Evolutionary conservation across 2,113 vertebrate genomes (phyloP).

Genomic region (Calidris pygmaea): DNA sequence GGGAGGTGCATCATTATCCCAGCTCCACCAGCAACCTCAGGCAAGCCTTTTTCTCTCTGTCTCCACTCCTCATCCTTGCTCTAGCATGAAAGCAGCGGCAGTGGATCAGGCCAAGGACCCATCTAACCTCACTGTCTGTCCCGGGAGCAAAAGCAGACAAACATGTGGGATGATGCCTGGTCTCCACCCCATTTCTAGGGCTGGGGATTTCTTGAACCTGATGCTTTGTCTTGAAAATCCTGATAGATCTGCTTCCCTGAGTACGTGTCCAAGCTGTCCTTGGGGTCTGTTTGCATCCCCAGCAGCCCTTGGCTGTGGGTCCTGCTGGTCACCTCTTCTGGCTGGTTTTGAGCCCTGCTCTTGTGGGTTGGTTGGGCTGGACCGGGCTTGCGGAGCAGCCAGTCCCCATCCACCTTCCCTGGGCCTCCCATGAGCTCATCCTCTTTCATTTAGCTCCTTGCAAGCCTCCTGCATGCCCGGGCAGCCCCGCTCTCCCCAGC

Average conservation of each 20-base stretch:
- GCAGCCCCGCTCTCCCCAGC: not conserved
- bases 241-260: not conserved
- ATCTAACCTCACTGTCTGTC: not conserved
- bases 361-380: not conserved
- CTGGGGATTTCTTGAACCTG: not conserved
- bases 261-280: not conserved
- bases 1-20: not conserved
- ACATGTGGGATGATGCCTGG: accelerated
- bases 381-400: not conserved
- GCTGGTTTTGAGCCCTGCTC: not conserved
- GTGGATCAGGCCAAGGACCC: not conserved
- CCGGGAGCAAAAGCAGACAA: not conserved
- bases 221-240: not conserved
- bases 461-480: not conserved
- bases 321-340: accelerated
- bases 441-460: not conserved
- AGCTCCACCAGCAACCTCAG: not conserved
- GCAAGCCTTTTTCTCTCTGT: not conserved
- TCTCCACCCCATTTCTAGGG: not conserved
- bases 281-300: not conserved
- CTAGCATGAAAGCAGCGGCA: not conserved
- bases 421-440: not conserved
- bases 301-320: not conserved
- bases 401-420: not conserved
- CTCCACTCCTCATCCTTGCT: not conserved